Evolutionary conservation across 2,797 vertebrate genomes (phyloP), one percentile per base, ranked within the genome.

Genomic region (Mormyrus hasselquistii): DNA sequence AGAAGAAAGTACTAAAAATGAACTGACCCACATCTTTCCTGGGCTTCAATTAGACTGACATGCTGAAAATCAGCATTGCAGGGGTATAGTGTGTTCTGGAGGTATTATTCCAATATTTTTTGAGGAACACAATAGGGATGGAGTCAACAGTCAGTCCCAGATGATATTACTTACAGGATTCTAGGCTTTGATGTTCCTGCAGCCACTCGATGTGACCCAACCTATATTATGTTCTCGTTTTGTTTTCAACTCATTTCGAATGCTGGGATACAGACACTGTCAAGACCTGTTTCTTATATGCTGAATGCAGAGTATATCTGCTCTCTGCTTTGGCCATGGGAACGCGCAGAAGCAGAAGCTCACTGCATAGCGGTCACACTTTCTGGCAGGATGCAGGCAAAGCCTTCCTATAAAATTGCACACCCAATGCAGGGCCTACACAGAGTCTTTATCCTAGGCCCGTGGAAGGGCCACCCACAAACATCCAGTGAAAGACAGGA

Each of bases 391-490:
- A n/a, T n/a, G 86, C 29, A 4, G 86, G 25, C 52, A n/a, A 59
- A 59, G 12, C 29, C 34, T 41, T 87, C 16, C 86, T 10, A 47
- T 55, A 19, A 87, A 62, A 59, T 47, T 44, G 52, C 53, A 41
- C n/a, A 4, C 62, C 86, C 34, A n/a, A 29, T 29, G 22, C 29
- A 4, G 16, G 86, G 86, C 34, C 16, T 10, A 55, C 84, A 34
- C n/a, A 38, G 29, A 12, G 92, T 91, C 94, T 94, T 93, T 92
- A 95, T 93, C 55, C 93, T 90, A 89, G 90, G 88, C 87, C 89
- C 90, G 92, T 92, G 92, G 92, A 94, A 93, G 92, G 92, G 92
- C 92, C 92, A 94, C 93, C 92, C 93, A 89, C 90, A 91, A 94
- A 94, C 94, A 95, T 92, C 92, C 93, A 93, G 89, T 92, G 83